Conservation (phyloP, 2,113 vertebrate species). For the Mystacornis crossleyi region DNA sequence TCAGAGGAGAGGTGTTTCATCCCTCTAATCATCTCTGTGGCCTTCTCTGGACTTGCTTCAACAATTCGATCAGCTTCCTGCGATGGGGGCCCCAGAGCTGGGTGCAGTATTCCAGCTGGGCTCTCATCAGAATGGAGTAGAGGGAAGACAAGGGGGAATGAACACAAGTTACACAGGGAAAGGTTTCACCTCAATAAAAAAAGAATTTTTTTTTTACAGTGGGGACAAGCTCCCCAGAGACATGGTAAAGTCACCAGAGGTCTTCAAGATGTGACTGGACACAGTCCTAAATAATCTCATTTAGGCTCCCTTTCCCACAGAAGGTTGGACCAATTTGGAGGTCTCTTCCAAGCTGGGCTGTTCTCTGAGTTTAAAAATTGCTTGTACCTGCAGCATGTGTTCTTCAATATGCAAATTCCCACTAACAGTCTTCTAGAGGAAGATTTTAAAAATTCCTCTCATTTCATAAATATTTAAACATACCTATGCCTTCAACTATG, state of each 20-base stretch:
- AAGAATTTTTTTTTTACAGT: not conserved
- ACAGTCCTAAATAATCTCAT: not conserved
- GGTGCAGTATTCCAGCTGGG: not conserved
- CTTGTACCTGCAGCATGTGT: not conserved
- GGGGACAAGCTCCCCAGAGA: not conserved
- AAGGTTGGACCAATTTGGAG: not conserved
- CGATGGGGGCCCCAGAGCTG: fast-evolving
- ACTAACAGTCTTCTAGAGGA: not conserved
- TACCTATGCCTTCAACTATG: not conserved
- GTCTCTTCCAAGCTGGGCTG: not conserved
- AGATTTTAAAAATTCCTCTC: not conserved
- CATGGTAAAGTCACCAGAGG: not conserved
- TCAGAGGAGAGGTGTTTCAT: not conserved
- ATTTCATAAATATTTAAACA: conserved; percentile 32
- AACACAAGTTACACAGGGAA: not conserved
- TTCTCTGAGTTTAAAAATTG: not conserved
- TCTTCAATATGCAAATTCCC: not conserved
- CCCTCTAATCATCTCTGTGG: not conserved
- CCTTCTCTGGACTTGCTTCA: not conserved
- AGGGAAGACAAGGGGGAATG: not conserved
- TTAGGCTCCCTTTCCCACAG: not conserved
- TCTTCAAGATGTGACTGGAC: not conserved
- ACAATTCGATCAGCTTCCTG: not conserved
- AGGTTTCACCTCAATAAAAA: not conserved
- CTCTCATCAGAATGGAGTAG: not conserved